Evolutionary conservation across 2,888 invertebrate genomes (phyloP), one percentile per base, ranked within the genome.

Genomic region (Cephalotes varians): DNA sequence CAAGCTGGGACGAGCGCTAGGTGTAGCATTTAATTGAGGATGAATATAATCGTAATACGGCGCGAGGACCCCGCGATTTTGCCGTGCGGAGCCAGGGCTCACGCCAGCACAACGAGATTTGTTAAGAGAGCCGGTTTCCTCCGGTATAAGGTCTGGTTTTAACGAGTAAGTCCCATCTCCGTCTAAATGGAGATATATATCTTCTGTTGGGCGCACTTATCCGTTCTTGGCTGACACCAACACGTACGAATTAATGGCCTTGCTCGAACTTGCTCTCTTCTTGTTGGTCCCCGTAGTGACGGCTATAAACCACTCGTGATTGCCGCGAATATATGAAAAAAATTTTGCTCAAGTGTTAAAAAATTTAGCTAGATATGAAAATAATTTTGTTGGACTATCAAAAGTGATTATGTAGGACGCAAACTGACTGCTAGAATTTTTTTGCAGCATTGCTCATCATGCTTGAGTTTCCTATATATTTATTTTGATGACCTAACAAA

Each of bases 111-210:
- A 81, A 81, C 83, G 64, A 54, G 81, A 91, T 91, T 91, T 91
- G 91, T 91, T 91, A 91, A 91, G 87, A 85, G 91, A 82, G 69
- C 81, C 80, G 51, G 74, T 67, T 73, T 58, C 84, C 69, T 21
- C 18, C 65, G 82, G 87, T 86, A 81, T 89, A 91, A 90, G 92
- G 91, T 91, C 92, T 91, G 91, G 90, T 91, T 93, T 93, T 93
- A 93, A 93, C 93, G 93, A 93, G 92, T 92, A 92, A 91, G 92
- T 91, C 89, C 92, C 91, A 92, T 92, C 92, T 92, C 90, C 87
- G 90, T 90, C 90, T 91, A 93, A 93, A 93, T 93, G 92, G 93
- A 93, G 93, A 93, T 93, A 93, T 93, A 93, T 93, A 93, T 93
- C 92, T 93, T 92, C 91, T 91, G 90, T 88, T 91, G 91, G 93